Evolutionary conservation across 2,888 invertebrate species (phyloP), one percentile per base, ranked within the genome.

Genomic region (Thecophora atra): DNA sequence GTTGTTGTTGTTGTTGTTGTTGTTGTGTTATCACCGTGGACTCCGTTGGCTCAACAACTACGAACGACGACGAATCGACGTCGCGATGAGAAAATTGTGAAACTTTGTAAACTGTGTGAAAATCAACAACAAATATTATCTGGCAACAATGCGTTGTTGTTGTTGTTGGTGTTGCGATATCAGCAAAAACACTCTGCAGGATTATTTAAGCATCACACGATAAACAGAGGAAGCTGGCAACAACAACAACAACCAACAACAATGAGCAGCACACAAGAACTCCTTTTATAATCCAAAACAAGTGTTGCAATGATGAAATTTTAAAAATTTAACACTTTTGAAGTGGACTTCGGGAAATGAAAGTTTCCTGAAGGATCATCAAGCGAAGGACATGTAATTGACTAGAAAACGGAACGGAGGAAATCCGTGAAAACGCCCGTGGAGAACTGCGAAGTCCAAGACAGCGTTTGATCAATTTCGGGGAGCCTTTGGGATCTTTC

Each of bases 211-310:
- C 7, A 37, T 42, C 30, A 17, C 76, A 76, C 73, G 75, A 74
- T 78, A 79, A 78, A 78, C 78, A 47, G 51, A 17, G 30, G 11
- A 62, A 47, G 28, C 26, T 6, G 37, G 28, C 51, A 70, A 11
- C 65, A 72, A 69, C 44, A 72, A 62, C 47, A 47, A 56, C 28
- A 69, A 71, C n/a, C 78, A 64, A 51, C 64, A 67, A 70, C 64
- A 67, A 47, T n/a, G n/a, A n/a, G n/a, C n/a, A n/a, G n/a, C n/a
- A 28, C n/a, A 51, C 62, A 68, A 67, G 19, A 58, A 51, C 17
- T 19, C 19, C n/a, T n/a, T 21, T 54, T 11, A 24, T n/a, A 21
- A 11, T 54, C 19, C 13, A 54, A 8, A 54, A 21, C 54, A 6
- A 54, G 21, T 11, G 19, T 28, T 28, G 26, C 26, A 19, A 56